Evolutionary conservation across 1,140 invertebrate genomes (phyloP).

Genomic region (Sycophila sp.): DNA sequence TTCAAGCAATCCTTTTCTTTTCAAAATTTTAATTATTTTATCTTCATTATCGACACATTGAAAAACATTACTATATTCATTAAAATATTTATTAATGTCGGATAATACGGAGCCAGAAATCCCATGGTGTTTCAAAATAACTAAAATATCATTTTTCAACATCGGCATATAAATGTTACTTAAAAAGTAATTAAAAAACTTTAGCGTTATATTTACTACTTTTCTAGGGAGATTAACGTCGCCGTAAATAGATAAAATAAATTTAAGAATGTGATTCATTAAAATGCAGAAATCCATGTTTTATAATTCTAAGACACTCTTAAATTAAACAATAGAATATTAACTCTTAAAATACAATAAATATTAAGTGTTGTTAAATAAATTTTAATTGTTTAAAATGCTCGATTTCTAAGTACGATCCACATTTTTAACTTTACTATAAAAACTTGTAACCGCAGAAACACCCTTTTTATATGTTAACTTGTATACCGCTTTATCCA

Average conservation of each 20-base stretch:
- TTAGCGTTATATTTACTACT: slow-evolving; percentile 10
- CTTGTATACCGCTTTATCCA: not conserved
- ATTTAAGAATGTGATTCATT: slow-evolving; percentile 25
- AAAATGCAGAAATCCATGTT: slow-evolving; percentile 15
- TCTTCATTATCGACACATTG: slow-evolving; percentile 10
- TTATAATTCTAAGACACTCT: no score
- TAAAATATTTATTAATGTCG: slow-evolving; percentile 19
- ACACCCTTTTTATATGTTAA: not conserved
- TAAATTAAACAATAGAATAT: not conserved
- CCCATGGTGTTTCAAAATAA: not conserved
- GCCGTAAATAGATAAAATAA: slow-evolving; percentile 31
- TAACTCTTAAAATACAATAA: not conserved
- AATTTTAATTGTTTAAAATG: not conserved
- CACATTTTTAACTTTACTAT: not conserved
- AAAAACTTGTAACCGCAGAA: not conserved
- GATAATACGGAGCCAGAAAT: not conserved
- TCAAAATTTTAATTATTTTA: slow-evolving; percentile 21
- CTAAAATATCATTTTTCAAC: slow-evolving; percentile 22
- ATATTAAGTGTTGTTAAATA: not conserved
- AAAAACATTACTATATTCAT: not conserved
- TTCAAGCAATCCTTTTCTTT: slow-evolving; percentile 6
- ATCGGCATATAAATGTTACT: not conserved
- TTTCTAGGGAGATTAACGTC: slow-evolving; percentile 19
- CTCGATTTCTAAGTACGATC: not conserved
- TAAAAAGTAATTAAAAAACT: slow-evolving; percentile 3